phyloP scores from a whole-genome alignment of 2,113 vertebrate species.

The Tachysurus vachellii region DNA sequence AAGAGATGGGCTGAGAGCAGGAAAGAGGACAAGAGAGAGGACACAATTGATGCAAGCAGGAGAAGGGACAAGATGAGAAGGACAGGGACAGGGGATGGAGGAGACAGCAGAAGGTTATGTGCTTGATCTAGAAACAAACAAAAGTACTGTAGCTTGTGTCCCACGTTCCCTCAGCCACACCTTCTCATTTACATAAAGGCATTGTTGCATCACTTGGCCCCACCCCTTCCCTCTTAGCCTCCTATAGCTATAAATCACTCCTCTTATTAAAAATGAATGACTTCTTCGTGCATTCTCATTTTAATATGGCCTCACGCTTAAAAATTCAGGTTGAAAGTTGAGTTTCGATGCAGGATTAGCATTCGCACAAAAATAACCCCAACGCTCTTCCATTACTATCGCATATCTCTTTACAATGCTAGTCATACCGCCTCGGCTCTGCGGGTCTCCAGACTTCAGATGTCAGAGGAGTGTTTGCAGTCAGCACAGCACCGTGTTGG shows the following conservation, averaged over 20 bases:
- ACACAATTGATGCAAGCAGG: not conserved
- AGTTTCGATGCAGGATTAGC: not conserved
- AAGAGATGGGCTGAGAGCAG: not conserved
- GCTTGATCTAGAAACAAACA: not conserved
- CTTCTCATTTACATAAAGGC: not conserved
- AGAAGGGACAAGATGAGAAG: not conserved
- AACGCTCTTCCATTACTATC: not conserved
- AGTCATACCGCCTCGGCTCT: not conserved
- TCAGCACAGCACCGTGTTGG: slow-evolving; percentile 6
- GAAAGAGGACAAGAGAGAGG: not conserved
- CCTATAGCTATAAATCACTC: not conserved
- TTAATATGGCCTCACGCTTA: not conserved
- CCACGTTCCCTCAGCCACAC: not conserved
- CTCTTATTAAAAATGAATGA: not conserved
- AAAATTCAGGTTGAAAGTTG: not conserved
- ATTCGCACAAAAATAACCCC: not conserved
- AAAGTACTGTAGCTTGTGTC: not conserved
- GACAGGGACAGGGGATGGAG: not conserved
- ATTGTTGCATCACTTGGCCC: not conserved
- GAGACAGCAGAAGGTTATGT: not conserved
- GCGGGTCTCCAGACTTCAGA: slow-evolving; percentile 11
- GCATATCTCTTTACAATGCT: not conserved
- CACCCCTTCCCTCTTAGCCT: not conserved
- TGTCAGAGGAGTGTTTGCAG: slow-evolving; percentile 20
- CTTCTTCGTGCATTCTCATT: not conserved